phyloP scores from a whole-genome alignment of 1,140 invertebrate species.

The Atta texana region DNA sequence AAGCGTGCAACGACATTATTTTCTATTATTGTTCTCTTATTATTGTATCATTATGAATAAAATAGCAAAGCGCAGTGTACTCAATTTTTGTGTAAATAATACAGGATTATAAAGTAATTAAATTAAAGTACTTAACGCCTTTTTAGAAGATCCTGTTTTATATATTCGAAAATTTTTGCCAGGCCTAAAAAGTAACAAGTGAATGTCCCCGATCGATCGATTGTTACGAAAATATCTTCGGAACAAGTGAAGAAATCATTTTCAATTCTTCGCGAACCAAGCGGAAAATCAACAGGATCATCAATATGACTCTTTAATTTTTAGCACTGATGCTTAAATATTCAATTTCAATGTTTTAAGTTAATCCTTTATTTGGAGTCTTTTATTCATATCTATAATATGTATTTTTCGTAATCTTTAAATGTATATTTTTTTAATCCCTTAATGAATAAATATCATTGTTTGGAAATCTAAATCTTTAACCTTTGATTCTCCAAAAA shows the following conservation, averaged over 20 bases:
- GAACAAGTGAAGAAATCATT: not conserved
- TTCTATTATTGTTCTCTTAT: slow-evolving; percentile 18
- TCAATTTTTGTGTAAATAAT: slow-evolving; percentile 12
- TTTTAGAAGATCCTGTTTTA: slow-evolving; percentile 17
- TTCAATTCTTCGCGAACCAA: not conserved
- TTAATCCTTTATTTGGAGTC: not conserved
- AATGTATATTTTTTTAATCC: too few species aligned
- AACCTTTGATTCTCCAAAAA: not conserved
- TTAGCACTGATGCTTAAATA: not conserved
- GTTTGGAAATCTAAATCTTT: not conserved
- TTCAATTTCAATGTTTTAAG: not conserved
- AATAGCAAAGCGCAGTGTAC: not conserved
- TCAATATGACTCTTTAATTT: too few species aligned
- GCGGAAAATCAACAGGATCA: too few species aligned
- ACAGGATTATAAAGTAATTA: not conserved
- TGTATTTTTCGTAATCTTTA: not conserved
- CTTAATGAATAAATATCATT: not conserved
- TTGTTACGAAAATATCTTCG: not conserved
- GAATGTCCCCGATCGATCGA: not conserved
- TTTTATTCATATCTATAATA: not conserved
- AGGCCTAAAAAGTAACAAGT: not conserved
- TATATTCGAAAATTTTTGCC: slow-evolving; percentile 10
- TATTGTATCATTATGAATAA: not conserved
- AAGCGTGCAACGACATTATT: not conserved
- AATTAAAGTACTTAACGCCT: slow-evolving; percentile 34